Conservation (phyloP, 2,888 invertebrate species). For the Drosophila siamana region DNA sequence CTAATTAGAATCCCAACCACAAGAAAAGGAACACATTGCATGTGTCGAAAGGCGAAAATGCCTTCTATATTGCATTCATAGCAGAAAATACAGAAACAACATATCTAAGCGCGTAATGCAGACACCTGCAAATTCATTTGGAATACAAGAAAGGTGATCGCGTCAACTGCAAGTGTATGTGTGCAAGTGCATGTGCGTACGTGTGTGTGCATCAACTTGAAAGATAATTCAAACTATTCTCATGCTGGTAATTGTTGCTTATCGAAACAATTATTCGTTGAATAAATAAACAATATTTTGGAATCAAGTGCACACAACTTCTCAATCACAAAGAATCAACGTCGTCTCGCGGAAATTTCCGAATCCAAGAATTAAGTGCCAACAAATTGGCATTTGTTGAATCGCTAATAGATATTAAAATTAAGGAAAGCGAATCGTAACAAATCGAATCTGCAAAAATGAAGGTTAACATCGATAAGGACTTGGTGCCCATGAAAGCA, state of each 20-base stretch:
- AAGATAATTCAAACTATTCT: constrained; percentile 6
- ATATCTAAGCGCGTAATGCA: constrained; percentile 21
- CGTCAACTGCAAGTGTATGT: constrained; percentile 14
- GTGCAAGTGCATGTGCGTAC: constrained; percentile 7
- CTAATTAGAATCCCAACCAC: constrained; percentile 11
- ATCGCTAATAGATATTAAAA: constrained; percentile 3
- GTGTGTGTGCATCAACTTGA: background rate
- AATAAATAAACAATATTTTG: constrained; percentile 15
- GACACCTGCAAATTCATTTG: constrained; percentile 35
- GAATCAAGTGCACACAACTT: constrained; percentile 17
- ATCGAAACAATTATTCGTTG: background rate
- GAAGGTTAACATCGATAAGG: constrained; percentile 87
- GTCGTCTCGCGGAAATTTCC: constrained; percentile 13
- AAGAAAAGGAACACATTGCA: constrained; percentile 12
- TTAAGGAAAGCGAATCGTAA: background rate
- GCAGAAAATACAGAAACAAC: constrained; percentile 19
- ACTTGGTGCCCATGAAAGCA: constrained; percentile 93
- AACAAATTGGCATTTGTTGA: constrained; percentile 35
- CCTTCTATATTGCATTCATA: constrained; percentile 3
- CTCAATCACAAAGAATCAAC: background rate
- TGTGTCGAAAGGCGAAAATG: constrained; percentile 21
- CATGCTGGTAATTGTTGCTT: constrained; percentile 32
- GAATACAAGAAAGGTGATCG: constrained; percentile 64
- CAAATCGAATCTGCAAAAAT: constrained; percentile 55
- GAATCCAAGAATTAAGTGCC: background rate